Base-by-base conservation (phyloP, 2,113 vertebrate genomes). In the Symphodus melops region DNA sequence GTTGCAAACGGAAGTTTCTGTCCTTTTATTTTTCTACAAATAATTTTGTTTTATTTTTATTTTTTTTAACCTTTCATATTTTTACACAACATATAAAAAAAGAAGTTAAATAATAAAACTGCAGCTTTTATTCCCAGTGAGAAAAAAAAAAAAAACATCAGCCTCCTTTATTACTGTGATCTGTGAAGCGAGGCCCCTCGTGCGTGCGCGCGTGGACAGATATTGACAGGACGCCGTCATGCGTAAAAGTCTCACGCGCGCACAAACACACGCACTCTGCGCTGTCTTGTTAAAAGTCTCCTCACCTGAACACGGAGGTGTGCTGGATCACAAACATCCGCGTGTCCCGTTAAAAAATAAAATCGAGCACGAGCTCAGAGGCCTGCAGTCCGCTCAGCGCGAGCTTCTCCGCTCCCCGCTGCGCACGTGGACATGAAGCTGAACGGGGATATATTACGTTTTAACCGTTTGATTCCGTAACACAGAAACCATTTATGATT, bases 211-310 rank as follows among this genome's bases (percentile, higher is more conserved):
- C 8, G 48, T 48, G n/a, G 56, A 41, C 74, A 12, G 53, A 39
- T 69, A 73, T 77, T 39, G 81, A 79, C 71, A 9, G 33, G 3
- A 21, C 0, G 9, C 68, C 4, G 55, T 59, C 69, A 67, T 11
- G 56, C 61, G 46, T 55, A n/a, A 70, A 70, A 42, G 39, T 19
- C 48, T 1, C 62, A 25, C 60, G 4, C 41, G 11, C 62, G n/a
- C 68, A 36, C 42, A 16, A 21, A 33, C 37, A 7, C 44, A 13
- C 55, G 41, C 57, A 12, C 69, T n/a, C 55, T 0, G 37, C 28
- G 5, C 46, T 28, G 14, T 41, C 53, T 19, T 21, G 41, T n/a
- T 39, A n/a, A 37, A 39, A 20, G 17, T 2, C n/a, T 23, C n/a
- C 33, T 52, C 46, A 2, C 0, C 6, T 17, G 1, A 4, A n/a